Evolutionary conservation across 1,140 invertebrate genomes (phyloP), one percentile per base, ranked within the genome.

Genomic region (Oedothorax gibbosus): DNA sequence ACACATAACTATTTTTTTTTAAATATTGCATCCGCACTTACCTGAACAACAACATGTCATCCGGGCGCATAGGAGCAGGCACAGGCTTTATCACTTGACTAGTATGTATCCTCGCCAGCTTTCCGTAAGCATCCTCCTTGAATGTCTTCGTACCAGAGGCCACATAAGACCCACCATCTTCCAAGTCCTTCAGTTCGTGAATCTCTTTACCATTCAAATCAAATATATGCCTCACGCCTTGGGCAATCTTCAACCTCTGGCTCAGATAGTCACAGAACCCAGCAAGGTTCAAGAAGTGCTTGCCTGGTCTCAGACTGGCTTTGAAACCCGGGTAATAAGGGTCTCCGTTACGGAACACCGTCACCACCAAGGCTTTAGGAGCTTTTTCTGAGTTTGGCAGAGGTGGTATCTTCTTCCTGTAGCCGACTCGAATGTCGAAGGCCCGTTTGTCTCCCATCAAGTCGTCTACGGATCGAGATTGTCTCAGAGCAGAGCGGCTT

Each of bases 291-390:
- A 93, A 93, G 87, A 98, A 94, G 89, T 97, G 96, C 83, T 95
- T 92, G 0, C 95, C 94, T 4, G 95, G 95, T 86, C 95, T 95
- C 88, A 98, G 96, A 60, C 96, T 93, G 88, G 96, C 94, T 89
- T 96, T 95, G 21, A 96, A 92, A 0, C 96, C 96, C 51, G 95
- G 95, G 90, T 95, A 96, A 89, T 96, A 96, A 0, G 95, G 94
- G 90, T 98, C 96, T 7, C 97, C 97, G 93, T 98, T 99, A 88
- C 95, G 94, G 90, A 95, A 98, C 90, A 98, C 97, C 0, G 95
- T 94, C 57, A 98, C 95, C 15, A 96, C 90, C 68, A 87, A 91
- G 0, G 96, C 96, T 86, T 95, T 93, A 10, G 71, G 73, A 5
- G 62, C 64, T 76, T 69, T 53, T 1, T 72, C 60, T 8, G 68